Evolutionary conservation across 2,113 vertebrate genomes (phyloP).

Genomic region (Scatophagus argus): DNA sequence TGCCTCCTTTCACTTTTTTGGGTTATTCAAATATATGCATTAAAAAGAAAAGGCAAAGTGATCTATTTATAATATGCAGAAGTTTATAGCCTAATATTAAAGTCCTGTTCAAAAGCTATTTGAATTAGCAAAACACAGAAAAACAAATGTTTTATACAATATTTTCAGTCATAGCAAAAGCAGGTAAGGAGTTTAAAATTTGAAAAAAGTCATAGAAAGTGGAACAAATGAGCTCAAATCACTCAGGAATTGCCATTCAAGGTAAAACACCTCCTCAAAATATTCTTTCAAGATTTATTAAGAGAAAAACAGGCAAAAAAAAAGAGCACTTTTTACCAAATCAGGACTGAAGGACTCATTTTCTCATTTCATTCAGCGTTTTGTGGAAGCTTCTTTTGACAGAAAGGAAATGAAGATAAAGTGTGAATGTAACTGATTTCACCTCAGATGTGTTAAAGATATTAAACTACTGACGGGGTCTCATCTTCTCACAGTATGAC

Average conservation of each 20-base stretch:
- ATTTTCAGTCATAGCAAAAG: conserved; percentile 3
- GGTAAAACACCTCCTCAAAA: conserved; percentile 15
- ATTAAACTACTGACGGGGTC: conserved; percentile 38
- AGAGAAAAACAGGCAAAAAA: neutral
- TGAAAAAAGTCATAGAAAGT: neutral
- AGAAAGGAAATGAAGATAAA: conserved; percentile 21
- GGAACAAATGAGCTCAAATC: conserved; percentile 12
- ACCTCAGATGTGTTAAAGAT: conserved; percentile 30
- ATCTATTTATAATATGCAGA: neutral
- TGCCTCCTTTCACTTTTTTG: neutral
- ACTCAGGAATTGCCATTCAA: conserved; percentile 5
- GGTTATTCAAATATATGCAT: neutral
- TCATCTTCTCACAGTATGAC: conserved; percentile 41
- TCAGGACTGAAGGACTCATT: neutral
- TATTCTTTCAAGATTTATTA: conserved; percentile 14
- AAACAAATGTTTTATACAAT: neutral
- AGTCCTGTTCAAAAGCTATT: neutral
- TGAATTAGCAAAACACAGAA: neutral
- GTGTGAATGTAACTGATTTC: neutral
- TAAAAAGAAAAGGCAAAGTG: neutral
- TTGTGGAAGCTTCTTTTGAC: conserved; percentile 11
- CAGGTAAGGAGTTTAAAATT: neutral
- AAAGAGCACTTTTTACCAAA: neutral
- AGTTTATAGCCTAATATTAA: neutral
- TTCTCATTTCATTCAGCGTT: neutral